A percentile compares a stretch with the other conserved stretches of the same genome.
Conservation (phyloP, 2,113 vertebrate species). For the Panurus biarmicus region DNA sequence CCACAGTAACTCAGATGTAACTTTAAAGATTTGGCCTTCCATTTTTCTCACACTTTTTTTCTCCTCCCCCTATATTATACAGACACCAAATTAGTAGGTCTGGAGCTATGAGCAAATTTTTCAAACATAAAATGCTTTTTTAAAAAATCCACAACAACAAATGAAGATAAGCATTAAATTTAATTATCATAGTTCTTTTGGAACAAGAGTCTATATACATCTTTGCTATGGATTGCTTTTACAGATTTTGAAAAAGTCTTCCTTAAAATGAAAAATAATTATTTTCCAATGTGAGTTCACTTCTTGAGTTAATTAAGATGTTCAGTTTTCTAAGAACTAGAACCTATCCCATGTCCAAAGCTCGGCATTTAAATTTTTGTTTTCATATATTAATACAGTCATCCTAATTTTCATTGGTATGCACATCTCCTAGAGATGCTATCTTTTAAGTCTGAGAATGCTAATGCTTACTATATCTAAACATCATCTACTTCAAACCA, state of each 20-base stretch:
- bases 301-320: not conserved
- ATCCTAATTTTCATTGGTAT: not conserved
- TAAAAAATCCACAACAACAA: not conserved
- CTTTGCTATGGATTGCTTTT: not conserved
- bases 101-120: not conserved
- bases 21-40: not conserved
- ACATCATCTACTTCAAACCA: not conserved
- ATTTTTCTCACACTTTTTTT: not conserved
- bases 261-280: not conserved
- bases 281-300: not conserved
- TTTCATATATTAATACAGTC: not conserved
- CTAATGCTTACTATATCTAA: not conserved
- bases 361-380: not conserved
- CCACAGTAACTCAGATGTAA: not conserved
- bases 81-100: not conserved
- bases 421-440: not conserved
- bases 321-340: not conserved
- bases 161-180: not conserved
- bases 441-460: not conserved
- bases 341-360: not conserved
- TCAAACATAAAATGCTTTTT: not conserved
- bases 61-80: rapidly evolving
- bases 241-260: not conserved
- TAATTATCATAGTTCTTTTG: not conserved
- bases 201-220: not conserved